phyloP scores from a whole-genome alignment of 2,797 vertebrate genomes.

The Centroberyx gerrardi region DNA sequence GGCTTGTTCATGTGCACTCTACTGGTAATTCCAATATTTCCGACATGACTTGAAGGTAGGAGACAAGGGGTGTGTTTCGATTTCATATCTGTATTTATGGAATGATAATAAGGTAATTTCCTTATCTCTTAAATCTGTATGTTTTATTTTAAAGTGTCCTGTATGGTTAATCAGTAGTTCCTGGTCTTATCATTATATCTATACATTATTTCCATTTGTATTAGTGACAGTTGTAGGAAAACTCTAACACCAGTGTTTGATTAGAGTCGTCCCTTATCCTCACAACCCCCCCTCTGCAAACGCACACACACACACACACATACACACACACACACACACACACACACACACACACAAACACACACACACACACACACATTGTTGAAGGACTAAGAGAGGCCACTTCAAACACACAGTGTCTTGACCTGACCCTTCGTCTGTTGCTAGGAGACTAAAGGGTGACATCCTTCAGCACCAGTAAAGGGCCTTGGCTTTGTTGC shows the following conservation, averaged over 20 bases:
- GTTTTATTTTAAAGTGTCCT: too few relatives aligned
- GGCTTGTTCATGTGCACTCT: too few relatives aligned
- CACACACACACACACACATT: slow-evolving; percentile 6
- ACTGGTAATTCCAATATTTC: too few relatives aligned
- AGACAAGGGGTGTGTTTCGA: too few relatives aligned
- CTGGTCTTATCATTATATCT: too few relatives aligned
- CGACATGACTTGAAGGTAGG: too few relatives aligned
- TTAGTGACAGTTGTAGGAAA: neutral
- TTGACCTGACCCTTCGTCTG: slow-evolving; percentile 43
- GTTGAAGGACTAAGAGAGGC: slow-evolving; percentile 40
- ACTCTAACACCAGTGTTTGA: neutral
- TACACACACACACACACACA: slow-evolving; percentile 9
- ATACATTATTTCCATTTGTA: neutral
- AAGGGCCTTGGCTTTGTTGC: neutral
- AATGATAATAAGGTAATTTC: too few relatives aligned
- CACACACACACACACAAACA: slow-evolving; percentile 29
- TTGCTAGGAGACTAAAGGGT: slow-evolving; percentile 5
- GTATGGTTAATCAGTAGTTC: too few relatives aligned
- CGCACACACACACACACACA: slow-evolving; percentile 22
- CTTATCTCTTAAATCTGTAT: too few relatives aligned
- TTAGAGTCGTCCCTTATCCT: slow-evolving; percentile 11
- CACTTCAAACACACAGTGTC: slow-evolving; percentile 49
- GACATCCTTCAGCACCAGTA: slow-evolving; percentile 7
- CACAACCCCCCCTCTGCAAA: slow-evolving; percentile 40
- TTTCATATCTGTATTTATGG: too few relatives aligned